These are phyloP conservation scores for Cylindroiulus punctatus DNA, from an alignment of 2,888 invertebrate species.

Conservation along the genomic window DNA sequence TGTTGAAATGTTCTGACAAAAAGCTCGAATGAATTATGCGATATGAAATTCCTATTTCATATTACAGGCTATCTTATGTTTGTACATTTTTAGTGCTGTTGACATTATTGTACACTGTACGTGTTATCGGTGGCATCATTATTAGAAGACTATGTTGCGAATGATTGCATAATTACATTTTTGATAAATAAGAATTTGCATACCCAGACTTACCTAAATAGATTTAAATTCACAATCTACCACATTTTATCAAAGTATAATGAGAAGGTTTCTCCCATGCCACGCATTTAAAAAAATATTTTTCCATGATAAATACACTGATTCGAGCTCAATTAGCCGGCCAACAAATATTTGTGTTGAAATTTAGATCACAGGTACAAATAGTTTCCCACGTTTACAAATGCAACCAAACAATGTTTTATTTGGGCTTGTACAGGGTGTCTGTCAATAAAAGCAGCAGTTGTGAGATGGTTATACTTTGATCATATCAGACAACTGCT, in stretches of 20 bases:
- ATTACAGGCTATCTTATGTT: background rate
- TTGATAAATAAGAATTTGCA: background rate
- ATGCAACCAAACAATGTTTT: background rate
- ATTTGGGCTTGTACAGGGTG: too few species aligned
- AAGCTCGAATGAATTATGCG: background rate
- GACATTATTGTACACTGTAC: background rate
- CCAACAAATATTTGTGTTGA: too few species aligned
- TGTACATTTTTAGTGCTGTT: background rate
- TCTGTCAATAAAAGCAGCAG: too few species aligned
- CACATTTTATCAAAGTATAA: background rate
- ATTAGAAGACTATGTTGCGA: background rate
- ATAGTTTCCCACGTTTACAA: background rate
- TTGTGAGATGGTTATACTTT: too few species aligned
- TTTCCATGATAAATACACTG: too few species aligned
- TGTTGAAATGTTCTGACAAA: background rate
- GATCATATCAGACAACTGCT: too few species aligned
- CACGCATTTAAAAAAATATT: too few species aligned
- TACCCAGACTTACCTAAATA: background rate
- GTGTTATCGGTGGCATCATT: background rate
- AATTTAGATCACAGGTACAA: too few species aligned
- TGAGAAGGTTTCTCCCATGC: background rate
- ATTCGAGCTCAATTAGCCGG: too few species aligned
- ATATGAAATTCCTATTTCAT: constrained; percentile 36
- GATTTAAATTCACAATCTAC: background rate
- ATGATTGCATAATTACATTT: background rate